phyloP scores from a whole-genome alignment of 2,113 vertebrate genomes.

The Sinocyclocheilus maitianheensis region DNA sequence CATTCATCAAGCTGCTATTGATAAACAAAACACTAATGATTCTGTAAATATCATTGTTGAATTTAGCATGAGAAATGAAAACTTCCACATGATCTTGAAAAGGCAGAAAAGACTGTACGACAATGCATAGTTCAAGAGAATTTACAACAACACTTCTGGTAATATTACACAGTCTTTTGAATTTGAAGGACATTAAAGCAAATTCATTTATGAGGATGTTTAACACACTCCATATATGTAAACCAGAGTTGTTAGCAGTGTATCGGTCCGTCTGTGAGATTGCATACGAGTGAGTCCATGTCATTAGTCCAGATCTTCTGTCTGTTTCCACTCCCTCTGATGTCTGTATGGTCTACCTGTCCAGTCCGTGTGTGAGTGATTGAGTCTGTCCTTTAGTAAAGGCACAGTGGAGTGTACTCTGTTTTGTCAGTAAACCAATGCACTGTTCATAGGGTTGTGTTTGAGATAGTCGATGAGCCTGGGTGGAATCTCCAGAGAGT shows the following conservation, averaged over 20 bases:
- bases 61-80: background rate
- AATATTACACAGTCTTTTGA: background rate
- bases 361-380: background rate
- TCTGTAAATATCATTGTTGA: background rate
- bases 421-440: background rate
- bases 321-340: background rate
- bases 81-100: background rate
- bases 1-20: background rate
- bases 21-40: background rate
- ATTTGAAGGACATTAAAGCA: background rate
- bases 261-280: background rate
- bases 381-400: slow-evolving; percentile 4
- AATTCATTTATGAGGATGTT: background rate
- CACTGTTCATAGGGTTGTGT: slow-evolving; percentile 55
- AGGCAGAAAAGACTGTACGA: background rate
- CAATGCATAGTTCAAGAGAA: background rate
- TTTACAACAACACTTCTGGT: background rate
- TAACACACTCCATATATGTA: background rate
- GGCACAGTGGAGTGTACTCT: slow-evolving; percentile 30
- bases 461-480: slow-evolving; percentile 71
- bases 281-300: background rate
- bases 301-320: background rate
- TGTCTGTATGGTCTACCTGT: background rate
- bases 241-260: slow-evolving; percentile 17
- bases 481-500: slow-evolving; percentile 80